Conservation (phyloP, 2,113 vertebrate genomes). For the Arenaria interpres region DNA sequence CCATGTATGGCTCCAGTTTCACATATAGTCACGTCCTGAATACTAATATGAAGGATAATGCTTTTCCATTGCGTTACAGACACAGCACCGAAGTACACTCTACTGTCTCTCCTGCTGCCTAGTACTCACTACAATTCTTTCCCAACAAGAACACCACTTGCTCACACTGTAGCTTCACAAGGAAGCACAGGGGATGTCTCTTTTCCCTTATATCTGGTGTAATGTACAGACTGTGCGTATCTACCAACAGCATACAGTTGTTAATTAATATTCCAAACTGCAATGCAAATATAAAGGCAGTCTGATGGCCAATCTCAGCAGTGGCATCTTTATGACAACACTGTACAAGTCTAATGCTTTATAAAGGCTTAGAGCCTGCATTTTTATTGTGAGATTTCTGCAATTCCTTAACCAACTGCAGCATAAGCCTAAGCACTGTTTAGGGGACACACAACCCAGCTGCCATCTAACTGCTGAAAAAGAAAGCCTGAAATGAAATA, state of each 20-base stretch:
- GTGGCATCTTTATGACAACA: neutral
- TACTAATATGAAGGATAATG: neutral
- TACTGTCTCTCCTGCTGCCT: neutral
- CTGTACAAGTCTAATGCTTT: neutral
- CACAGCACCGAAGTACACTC: neutral
- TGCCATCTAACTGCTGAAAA: neutral
- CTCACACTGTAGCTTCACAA: neutral
- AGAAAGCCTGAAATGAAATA: neutral
- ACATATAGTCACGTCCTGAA: neutral
- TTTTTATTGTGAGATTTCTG: neutral
- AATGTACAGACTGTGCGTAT: neutral
- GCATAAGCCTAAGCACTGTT: neutral
- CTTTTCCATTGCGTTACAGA: neutral
- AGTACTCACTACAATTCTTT: neutral
- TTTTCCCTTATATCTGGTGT: neutral
- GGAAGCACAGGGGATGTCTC: neutral
- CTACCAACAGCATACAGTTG: accelerated
- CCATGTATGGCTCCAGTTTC: neutral
- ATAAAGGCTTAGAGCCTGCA: neutral
- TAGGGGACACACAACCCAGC: neutral
- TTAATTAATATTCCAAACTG: neutral
- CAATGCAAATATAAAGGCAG: neutral
- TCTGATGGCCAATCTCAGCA: neutral
- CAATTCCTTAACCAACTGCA: neutral
- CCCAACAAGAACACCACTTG: neutral